Evolutionary conservation across 2,113 vertebrate species (phyloP).

Genomic region (Sialia sialis): DNA sequence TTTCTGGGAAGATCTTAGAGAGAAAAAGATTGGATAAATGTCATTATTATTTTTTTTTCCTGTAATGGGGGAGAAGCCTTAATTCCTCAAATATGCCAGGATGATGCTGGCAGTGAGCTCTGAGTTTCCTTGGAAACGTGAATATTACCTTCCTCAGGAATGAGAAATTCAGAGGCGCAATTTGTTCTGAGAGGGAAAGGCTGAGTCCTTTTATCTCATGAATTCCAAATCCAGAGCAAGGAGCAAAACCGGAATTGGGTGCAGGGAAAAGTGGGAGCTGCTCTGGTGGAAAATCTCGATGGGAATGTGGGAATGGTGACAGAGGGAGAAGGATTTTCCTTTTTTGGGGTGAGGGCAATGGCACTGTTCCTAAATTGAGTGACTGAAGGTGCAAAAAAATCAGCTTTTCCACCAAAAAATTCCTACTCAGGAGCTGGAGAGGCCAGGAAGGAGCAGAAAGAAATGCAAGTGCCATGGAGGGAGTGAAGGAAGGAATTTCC

Average conservation of each 20-base stretch:
- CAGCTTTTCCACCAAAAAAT: not conserved
- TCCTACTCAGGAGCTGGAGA: not conserved
- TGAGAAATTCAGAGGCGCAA: not conserved
- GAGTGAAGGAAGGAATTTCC: not conserved
- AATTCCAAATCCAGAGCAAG: not conserved
- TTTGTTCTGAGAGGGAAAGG: not conserved
- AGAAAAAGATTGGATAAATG: not conserved
- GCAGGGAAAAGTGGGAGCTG: not conserved
- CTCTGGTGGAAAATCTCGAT: not conserved
- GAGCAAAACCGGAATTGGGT: rapidly evolving
- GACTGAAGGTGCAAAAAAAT: not conserved
- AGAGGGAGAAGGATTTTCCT: not conserved
- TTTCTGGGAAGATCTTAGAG: not conserved
- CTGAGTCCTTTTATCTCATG: not conserved
- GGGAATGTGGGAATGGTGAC: not conserved
- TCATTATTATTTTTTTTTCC: not conserved
- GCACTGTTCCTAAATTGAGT: not conserved
- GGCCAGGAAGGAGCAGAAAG: not conserved
- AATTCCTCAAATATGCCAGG: not conserved
- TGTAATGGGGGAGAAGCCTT: not conserved
- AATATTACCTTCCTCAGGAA: not conserved
- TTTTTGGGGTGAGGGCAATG: not conserved
- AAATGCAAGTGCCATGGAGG: not conserved
- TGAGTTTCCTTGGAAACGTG: not conserved
- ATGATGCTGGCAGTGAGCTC: not conserved